Evolutionary conservation across 1,140 invertebrate genomes (phyloP), one percentile per base, ranked within the genome.

Genomic region (Pogonomyrmex californicus): DNA sequence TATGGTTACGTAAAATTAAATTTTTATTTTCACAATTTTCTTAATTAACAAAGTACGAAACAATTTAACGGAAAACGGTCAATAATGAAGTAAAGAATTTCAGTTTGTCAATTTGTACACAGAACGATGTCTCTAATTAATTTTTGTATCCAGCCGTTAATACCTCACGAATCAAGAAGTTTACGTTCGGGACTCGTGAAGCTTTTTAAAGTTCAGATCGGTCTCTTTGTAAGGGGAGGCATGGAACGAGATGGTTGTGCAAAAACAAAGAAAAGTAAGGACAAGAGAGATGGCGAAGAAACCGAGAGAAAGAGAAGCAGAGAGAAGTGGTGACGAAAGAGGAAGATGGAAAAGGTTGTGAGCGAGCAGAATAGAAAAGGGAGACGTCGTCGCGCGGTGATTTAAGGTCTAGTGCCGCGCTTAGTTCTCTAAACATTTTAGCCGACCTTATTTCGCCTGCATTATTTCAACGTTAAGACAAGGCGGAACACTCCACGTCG

Each of bases 391-490:
- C 66, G 78, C 83, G 81, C 86, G 85, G 89, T 92, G 91, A 92
- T 92, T 92, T 92, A 92, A 91, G 85, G 86, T 79, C 82, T 73
- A 76, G 86, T 85, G 77, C 51, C 76, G 87, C 82, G 91, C 91
- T 92, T 93, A 90, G 88, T 93, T 93, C 91, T 93, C 92, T 94
- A 93, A 94, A 93, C 91, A 94, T 93, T 92, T 94, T 92, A 93
- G 89, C 88, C 91, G 90, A 92, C 91, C 93, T 93, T 93, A 93
- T 94, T 94, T 91, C 91, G 87, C 87, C 89, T 91, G 92, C 92
- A 93, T 94, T 94, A 93, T 93, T 94, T 93, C 89, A 93, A 91
- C 91, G 92, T 93, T 93, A 93, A 92, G 87, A 88, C 89, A 88
- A 90, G 83, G 71, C 90, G 73, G 79, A 82, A 90, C 83, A 90